phyloP scores from a whole-genome alignment of 2,888 invertebrate species.

The Lumbricus terrestris region DNA sequence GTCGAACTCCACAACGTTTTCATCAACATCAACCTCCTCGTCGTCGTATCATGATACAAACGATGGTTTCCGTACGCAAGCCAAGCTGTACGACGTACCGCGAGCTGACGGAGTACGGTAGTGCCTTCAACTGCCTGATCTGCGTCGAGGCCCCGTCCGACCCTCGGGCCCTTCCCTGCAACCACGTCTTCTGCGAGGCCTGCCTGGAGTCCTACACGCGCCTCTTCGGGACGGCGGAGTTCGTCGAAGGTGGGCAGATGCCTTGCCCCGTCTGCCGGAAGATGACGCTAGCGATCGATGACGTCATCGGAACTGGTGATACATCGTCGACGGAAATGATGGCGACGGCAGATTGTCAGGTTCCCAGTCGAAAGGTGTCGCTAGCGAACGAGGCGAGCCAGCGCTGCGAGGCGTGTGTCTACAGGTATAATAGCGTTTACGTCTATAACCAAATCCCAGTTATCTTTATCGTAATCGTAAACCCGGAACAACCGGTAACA shows the following conservation, averaged over 20 bases:
- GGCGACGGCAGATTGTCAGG: background rate
- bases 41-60: background rate
- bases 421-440: too few species aligned
- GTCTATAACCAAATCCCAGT: too few species aligned
- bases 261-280: conserved; percentile 8
- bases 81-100: conserved; percentile 25
- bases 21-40: background rate
- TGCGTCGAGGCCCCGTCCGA: background rate
- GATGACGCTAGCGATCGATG: background rate
- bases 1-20: background rate
- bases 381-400: conserved; percentile 13
- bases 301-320: background rate
- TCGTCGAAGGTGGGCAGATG: background rate
- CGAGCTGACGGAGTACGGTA: conserved; percentile 15
- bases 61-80: background rate
- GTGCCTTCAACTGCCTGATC: conserved; percentile 10
- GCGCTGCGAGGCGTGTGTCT: conserved; percentile 28
- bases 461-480: too few species aligned
- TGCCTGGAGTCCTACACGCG: conserved; percentile 34
- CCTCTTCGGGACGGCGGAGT: background rate
- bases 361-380: conserved; percentile 13
- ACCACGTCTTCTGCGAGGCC: conserved; percentile 28
- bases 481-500: too few species aligned
- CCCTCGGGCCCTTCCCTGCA: background rate
- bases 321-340: background rate